Percentiles rank a stretch among this genome's conserved stretches.
phyloP scores from a whole-genome alignment of 2,113 vertebrate species.

The Actenoides lindsayi region DNA sequence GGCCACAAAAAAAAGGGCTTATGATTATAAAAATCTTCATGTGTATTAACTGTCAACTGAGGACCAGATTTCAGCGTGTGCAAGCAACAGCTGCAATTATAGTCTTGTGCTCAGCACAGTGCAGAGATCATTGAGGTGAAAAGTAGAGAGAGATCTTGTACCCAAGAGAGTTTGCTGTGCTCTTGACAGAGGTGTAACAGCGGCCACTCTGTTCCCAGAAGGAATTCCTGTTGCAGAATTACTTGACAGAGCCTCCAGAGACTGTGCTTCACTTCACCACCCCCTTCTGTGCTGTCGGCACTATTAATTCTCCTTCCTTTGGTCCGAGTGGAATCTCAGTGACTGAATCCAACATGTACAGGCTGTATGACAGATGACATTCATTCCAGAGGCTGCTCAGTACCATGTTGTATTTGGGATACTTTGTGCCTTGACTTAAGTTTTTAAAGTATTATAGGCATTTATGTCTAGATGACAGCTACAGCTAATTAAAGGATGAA shows the following conservation, averaged over 20 bases:
- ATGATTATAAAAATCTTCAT: background rate
- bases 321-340: background rate
- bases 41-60: background rate
- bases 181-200: background rate
- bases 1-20: background rate
- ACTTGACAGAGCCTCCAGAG: background rate
- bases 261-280: background rate
- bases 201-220: background rate
- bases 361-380: background rate
- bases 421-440: background rate
- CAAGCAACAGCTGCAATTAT: background rate
- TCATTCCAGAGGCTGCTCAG: background rate
- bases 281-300: background rate
- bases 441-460: background rate
- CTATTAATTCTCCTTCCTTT: background rate
- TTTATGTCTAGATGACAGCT: background rate
- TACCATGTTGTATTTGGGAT: background rate
- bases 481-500: background rate
- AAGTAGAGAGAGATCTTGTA: background rate
- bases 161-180: background rate
- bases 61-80: background rate
- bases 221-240: background rate
- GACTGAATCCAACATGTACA: background rate
- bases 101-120: background rate
- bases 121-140: background rate